phyloP scores from a whole-genome alignment of 2,888 invertebrate genomes.

The Cyrtodaria siliqua region DNA sequence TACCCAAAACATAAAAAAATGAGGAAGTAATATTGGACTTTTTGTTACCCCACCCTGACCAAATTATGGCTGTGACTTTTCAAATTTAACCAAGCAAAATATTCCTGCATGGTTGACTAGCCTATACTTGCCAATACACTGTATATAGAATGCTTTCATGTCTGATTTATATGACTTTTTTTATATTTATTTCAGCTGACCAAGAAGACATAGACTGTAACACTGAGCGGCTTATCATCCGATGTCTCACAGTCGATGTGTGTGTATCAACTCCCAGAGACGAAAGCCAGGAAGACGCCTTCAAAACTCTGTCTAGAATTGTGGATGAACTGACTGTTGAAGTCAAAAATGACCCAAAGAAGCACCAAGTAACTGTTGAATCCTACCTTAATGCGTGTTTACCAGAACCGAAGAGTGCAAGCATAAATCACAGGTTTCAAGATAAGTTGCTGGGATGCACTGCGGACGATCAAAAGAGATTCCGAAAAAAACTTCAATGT shows the following conservation, averaged over 20 bases:
- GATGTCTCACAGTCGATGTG: constrained; percentile 85
- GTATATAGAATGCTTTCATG: too few relatives aligned
- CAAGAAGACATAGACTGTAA: constrained; percentile 85
- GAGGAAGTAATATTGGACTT: too few relatives aligned
- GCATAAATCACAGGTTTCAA: constrained; percentile 85
- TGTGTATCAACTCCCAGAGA: constrained; percentile 84
- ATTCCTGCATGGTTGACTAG: too few relatives aligned
- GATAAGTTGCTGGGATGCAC: constrained; percentile 85
- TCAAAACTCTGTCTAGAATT: constrained; percentile 78
- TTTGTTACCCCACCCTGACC: too few relatives aligned
- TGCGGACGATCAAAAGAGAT: constrained; percentile 86
- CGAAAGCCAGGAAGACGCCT: constrained; percentile 83
- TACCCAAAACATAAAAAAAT: too few relatives aligned
- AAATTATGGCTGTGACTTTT: too few relatives aligned
- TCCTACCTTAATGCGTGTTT: constrained; percentile 85
- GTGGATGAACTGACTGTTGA: constrained; percentile 80
- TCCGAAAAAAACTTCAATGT: constrained; percentile 65
- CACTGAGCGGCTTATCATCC: constrained; percentile 83
- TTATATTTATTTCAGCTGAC: constrained; percentile 80
- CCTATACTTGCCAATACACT: too few relatives aligned
- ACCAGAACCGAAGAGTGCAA: constrained; percentile 83
- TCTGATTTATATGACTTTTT: not conserved
- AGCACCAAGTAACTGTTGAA: constrained; percentile 69
- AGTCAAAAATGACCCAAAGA: constrained; percentile 70
- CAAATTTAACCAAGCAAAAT: too few relatives aligned